Conservation (phyloP, 2,797 vertebrate species). For the Bufotes viridis region DNA sequence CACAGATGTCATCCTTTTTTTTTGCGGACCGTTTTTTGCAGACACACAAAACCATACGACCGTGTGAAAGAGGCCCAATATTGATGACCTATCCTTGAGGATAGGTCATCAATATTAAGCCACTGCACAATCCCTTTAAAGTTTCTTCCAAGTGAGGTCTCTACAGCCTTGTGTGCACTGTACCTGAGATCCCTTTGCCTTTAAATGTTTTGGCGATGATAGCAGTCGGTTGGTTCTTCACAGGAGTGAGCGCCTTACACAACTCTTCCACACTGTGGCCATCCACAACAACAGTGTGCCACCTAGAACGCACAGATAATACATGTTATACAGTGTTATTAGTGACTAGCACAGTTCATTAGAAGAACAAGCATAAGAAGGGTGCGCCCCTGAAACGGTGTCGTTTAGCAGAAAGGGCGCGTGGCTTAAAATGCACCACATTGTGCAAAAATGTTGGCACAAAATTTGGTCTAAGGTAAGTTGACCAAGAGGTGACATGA, state of each 20-base stretch:
- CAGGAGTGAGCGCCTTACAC: slow-evolving; percentile 92
- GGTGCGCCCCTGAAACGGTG: not conserved
- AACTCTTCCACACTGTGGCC: slow-evolving; percentile 96
- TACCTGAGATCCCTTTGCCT: slow-evolving; percentile 93
- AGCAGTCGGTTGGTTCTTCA: slow-evolving; percentile 89
- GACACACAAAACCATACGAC: too few species aligned
- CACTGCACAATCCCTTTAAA: too few species aligned
- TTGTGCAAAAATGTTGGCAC: too few species aligned
- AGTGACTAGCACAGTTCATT: not conserved
- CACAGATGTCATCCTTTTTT: too few species aligned
- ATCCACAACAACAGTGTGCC: slow-evolving; percentile 90
- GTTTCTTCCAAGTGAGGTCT: not conserved
- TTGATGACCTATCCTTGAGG: too few species aligned
- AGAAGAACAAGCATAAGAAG: not conserved
- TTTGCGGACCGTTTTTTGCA: too few species aligned
- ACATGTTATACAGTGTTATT: not conserved
- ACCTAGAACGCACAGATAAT: slow-evolving; percentile 75
- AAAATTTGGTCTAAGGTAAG: too few species aligned
- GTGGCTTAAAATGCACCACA: too few species aligned
- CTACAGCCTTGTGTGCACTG: not conserved
- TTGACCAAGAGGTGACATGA: too few species aligned
- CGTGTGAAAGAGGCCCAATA: too few species aligned
- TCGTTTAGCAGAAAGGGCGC: too few species aligned
- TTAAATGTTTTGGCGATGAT: slow-evolving; percentile 95
- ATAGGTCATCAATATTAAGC: too few species aligned